Base-by-base conservation (phyloP, 92 coral and sea anemone species). In the Pocillopora meandrina region DNA sequence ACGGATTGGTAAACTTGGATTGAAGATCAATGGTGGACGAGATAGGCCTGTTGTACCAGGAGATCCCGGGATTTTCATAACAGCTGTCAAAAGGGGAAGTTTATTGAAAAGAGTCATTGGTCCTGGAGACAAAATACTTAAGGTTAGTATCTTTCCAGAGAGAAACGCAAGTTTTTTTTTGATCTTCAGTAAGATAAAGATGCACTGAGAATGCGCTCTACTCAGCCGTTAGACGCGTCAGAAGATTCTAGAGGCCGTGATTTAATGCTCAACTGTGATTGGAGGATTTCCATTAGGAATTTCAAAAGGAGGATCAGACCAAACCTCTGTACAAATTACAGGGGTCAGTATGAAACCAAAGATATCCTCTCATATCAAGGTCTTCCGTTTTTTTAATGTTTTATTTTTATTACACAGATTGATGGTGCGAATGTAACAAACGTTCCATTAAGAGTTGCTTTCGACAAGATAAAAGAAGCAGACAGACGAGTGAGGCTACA, bases 21-120 rank as follows among this genome's bases (percentile, higher is more conserved):
- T 94, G 76, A 94, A 94, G 90, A 82, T 94, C 84, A 89, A 91
- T 17, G 98, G 98, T 0, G 98, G 98, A n/a, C 71, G 94, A 61
- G 92, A 94, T 82, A 90, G 82, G 23, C 98, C 98, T 5, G 90
- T 93, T 72, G 91, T 89, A 23, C 98, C 98, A 18, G 98, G 98
- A 20, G 98, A 94, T 68, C 98, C 98, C 7, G 98, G 98, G 47
- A 90, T 94, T 20, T 94, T 94, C 66, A 80, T 94, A 68, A 88
- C 90, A 64, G 80, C 81, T 1, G 90, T 94, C 36, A 94, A 90
- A 73, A 88, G 87, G 65, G 98, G 98, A 17, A 89, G 95, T 65
- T 77, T 88, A 17, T 75, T 93, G 13, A 80, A 91, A 33, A 92
- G 88, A 34, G 86, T 85, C 13, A 65, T 93, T 18, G 90, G 83